Conservation (phyloP, 2,113 vertebrate genomes). For the Dendropsophus ebraccatus region DNA sequence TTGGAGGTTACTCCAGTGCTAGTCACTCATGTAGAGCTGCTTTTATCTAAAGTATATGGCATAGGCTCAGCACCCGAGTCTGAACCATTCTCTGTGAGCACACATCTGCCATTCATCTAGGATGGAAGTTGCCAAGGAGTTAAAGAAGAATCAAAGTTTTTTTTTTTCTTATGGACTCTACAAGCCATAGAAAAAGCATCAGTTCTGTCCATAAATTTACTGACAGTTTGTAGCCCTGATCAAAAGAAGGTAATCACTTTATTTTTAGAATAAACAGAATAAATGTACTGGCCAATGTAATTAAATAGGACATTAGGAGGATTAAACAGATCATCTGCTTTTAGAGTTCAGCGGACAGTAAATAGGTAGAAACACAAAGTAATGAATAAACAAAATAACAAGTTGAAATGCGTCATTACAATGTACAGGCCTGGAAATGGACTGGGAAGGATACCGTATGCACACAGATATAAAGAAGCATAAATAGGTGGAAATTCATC, state of each 20-base stretch:
- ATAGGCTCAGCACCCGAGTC: too few relatives aligned
- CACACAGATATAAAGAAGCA: not conserved
- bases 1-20: too few relatives aligned
- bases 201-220: too few relatives aligned
- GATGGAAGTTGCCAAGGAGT: too few relatives aligned
- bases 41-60: too few relatives aligned
- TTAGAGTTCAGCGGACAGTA: constrained; percentile 14
- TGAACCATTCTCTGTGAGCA: too few relatives aligned
- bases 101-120: too few relatives aligned
- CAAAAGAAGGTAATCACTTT: constrained; percentile 17
- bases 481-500: not conserved
- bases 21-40: too few relatives aligned
- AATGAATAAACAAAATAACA: constrained; percentile 38
- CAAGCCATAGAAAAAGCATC: too few relatives aligned
- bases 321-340: constrained; percentile 39
- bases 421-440: not conserved
- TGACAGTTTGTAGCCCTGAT: too few relatives aligned
- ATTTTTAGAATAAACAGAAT: constrained; percentile 33
- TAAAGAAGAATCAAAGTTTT: too few relatives aligned
- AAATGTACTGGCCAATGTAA: constrained; percentile 28
- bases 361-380: constrained; percentile 30
- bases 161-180: too few relatives aligned
- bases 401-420: not conserved
- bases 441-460: not conserved
- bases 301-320: constrained; percentile 50